Evolutionary conservation across 2,888 invertebrate species (phyloP), one percentile per base, ranked within the genome.

Genomic region (Coecobrya sp.): DNA sequence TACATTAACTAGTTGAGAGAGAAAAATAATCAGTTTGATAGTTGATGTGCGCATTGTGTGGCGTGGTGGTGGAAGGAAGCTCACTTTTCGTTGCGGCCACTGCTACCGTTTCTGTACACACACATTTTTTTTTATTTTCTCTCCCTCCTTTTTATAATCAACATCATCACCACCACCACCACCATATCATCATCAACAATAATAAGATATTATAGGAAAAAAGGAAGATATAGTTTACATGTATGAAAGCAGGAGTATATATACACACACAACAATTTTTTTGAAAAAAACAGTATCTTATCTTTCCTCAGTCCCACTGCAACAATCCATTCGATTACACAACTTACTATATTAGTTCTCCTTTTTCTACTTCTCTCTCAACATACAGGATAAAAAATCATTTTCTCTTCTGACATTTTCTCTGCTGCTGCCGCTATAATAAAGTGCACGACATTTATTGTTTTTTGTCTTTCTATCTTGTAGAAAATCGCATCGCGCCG

Each of bases 101-200:
- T 89, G 89, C 89, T 59, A 89, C 89, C 68, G 89, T 89, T 89
- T 89, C 89, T 89, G 89, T 76, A 84, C 81, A 19, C 3, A 70
- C 30, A 70, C 16, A 42, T 73, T 19, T 42, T 25, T 19, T 8
- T 2, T 13, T 76, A 10, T 19, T 76, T 11, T 76, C 0, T 49
- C 76, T 49, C 76, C 73, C 86, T 88, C 87, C n/a, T n/a, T n/a
- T n/a, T n/a, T n/a, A n/a, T n/a, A n/a, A n/a, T n/a, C n/a, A n/a
- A n/a, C n/a, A n/a, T n/a, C n/a, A n/a, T n/a, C 84, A 49, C 16
- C 68, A 49, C 27, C 1, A 13, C 16, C 36, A 68, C 27, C 76
- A 42, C 65, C 76, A 62, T 68, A 19, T 42, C 16, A 59, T 82
- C 10, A 59, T 89, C 82, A 62, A 62, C 70, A 82, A 49, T 49